Evolutionary conservation across 2,888 invertebrate genomes (phyloP).

Genomic region (Synergus itoensis): DNA sequence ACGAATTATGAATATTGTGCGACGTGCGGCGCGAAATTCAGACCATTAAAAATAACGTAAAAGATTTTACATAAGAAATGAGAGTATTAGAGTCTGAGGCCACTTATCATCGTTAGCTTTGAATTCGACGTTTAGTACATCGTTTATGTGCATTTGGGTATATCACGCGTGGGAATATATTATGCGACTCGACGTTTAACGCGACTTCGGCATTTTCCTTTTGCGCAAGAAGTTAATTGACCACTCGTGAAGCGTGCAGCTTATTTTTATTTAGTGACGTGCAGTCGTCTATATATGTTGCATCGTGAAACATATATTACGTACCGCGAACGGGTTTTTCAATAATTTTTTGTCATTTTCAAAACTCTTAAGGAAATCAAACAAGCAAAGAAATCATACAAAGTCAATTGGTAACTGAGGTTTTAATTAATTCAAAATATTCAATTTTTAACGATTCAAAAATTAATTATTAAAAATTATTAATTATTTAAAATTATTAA

Average conservation of each 20-base stretch:
- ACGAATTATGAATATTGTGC: neutral
- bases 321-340: too few relatives aligned
- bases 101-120: slow-evolving; percentile 29
- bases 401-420: too few relatives aligned
- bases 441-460: too few relatives aligned
- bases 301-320: neutral
- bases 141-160: slow-evolving; percentile 56
- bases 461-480: too few relatives aligned
- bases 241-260: slow-evolving; percentile 12
- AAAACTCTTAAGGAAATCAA: too few relatives aligned
- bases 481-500: too few relatives aligned
- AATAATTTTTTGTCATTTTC: too few relatives aligned
- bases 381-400: too few relatives aligned
- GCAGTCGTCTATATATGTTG: neutral
- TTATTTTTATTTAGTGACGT: neutral
- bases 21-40: neutral
- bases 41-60: neutral
- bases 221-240: slow-evolving; percentile 32
- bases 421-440: too few relatives aligned
- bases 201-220: slow-evolving; percentile 30
- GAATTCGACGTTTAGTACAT: slow-evolving; percentile 46
- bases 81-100: neutral
- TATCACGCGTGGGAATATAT: slow-evolving; percentile 48
- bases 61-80: neutral
- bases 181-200: slow-evolving; percentile 28